These are phyloP conservation scores for Rhodinocichla rosea DNA, from an alignment of 2,113 vertebrate genomes.

Conservation along the genomic window DNA sequence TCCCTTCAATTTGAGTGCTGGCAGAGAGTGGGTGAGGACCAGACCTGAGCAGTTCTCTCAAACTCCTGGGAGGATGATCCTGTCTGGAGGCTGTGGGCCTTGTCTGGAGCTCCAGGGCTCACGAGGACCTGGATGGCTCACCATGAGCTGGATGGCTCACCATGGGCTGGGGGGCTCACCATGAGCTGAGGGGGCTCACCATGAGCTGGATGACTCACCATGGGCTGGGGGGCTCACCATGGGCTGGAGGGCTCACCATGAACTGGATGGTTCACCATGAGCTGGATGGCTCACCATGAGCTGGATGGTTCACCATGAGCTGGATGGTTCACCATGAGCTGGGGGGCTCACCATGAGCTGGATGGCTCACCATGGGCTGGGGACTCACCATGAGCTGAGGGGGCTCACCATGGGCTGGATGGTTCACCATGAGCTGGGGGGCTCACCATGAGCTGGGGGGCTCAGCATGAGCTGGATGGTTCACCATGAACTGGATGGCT, in stretches of 20 bases:
- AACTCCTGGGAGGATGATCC: background rate
- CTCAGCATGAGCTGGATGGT: fast-evolving
- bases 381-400: background rate
- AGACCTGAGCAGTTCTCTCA: background rate
- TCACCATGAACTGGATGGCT: background rate
- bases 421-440: fast-evolving
- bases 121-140: no score
- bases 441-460: background rate
- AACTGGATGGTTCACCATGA: fast-evolving
- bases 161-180: background rate
- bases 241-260: background rate
- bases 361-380: fast-evolving
- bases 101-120: background rate
- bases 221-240: background rate
- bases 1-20: background rate
- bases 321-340: fast-evolving
- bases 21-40: background rate
- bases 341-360: fast-evolving
- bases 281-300: background rate
- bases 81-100: background rate
- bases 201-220: background rate
- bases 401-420: fast-evolving
- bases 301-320: fast-evolving
- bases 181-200: fast-evolving
- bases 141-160: fast-evolving